Base-by-base conservation (phyloP, 2,888 invertebrate species). In the Exephanes ischioxanthus region DNA sequence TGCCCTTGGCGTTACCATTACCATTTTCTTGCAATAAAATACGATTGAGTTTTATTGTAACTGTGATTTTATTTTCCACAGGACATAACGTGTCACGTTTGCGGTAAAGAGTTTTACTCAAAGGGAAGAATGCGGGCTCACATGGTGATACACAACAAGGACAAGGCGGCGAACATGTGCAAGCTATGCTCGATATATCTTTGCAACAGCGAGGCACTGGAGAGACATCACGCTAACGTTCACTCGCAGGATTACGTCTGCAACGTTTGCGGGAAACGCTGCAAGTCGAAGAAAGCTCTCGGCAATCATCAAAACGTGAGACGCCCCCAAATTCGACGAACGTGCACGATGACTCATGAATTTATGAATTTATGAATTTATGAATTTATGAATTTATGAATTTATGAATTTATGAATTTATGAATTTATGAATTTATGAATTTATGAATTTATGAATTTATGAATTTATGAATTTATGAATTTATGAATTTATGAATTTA, bases 281-380 rank as follows among this genome's bases (percentile, higher is more conserved):
- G 88, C 2, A 91, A 90, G 30, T 92, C 92, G 0, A 89, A 82
- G 33, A 93, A 93, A 85, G 91, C 92, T 33, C 80, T 93, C 41
- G 87, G 91, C 26, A 92, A 91, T 87, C 92, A 93, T 80, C 89
- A 89, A 77, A 92, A 91, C 83, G 92, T 92, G 88, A 90, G 83
- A 33, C 1, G n/a, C 30, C 7, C 19, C 19, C 2, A 51, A 68
- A 37, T 51, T 55, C 19, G 2, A 30, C 30, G 1, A 26, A n/a
- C 2, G 33, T 1, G 11, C 4, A 63, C 41, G 41, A 41, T 41
- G n/a, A n/a, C n/a, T n/a, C n/a, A 41, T 9, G 1, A 41, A 41
- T 33, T 6, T 0, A 33, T 33, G 0, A 6, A 33, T 5, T 33
- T 5, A 33, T 33, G 0, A 33, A 5, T 16, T 51, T 26, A 22